Evolutionary conservation across 53 echinoderm and acorn worm species (phyloP).

Genomic region (Stichopus horrens): DNA sequence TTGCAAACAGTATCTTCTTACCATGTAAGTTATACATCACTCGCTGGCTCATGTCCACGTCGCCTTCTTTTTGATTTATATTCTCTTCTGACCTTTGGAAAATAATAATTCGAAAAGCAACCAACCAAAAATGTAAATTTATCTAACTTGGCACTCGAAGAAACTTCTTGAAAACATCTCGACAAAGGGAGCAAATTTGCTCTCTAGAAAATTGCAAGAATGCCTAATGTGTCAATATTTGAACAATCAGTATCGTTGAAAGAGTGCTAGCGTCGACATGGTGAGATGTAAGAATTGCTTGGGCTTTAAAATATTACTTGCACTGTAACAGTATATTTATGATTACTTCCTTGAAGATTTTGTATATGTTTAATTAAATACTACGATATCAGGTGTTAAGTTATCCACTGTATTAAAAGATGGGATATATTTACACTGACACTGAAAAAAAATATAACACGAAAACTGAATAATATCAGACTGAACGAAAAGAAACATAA

Average conservation of each 20-base stretch:
- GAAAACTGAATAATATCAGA: too few relatives aligned
- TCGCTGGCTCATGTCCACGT: neutral
- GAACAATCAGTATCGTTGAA: neutral
- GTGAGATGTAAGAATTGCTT: too few relatives aligned
- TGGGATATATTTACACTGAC: too few relatives aligned
- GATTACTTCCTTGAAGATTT: too few relatives aligned
- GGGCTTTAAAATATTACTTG: too few relatives aligned
- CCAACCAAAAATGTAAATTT: constrained; percentile 12
- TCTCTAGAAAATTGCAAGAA: constrained; percentile 4
- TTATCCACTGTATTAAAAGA: too few relatives aligned
- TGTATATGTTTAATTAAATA: too few relatives aligned
- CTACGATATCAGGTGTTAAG: too few relatives aligned
- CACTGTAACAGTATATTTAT: too few relatives aligned
- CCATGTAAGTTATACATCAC: constrained; percentile 8
- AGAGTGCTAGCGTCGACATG: too few relatives aligned
- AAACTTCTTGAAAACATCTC: neutral
- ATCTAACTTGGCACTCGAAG: neutral
- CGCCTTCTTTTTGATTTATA: constrained; percentile 7
- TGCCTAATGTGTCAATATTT: constrained; percentile 23
- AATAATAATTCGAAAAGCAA: neutral
- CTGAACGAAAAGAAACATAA: too few relatives aligned
- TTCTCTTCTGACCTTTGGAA: constrained; percentile 16
- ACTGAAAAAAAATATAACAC: too few relatives aligned
- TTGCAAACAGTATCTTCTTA: neutral
- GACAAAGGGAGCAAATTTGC: constrained; percentile 22